A percentile compares a stretch with the other conserved stretches of the same genome.
These are phyloP conservation scores for Subacronicta megacephala DNA, from an alignment of 2,888 invertebrate genomes.

Conservation along the genomic window DNA sequence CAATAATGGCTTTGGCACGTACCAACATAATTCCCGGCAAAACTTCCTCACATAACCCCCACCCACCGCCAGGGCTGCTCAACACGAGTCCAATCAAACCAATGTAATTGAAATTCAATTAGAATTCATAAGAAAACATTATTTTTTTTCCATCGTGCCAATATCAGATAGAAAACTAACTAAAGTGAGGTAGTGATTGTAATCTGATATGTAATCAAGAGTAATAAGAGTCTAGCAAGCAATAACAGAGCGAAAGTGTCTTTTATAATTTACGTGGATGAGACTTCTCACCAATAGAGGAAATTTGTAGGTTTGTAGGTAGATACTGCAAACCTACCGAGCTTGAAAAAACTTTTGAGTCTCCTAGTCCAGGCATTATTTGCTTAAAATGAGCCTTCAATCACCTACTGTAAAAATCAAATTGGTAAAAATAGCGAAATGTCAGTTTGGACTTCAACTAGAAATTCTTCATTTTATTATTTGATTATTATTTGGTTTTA, in stretches of 20 bases:
- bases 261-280: conserved; percentile 34
- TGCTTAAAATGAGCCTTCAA: too few relatives aligned
- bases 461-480: too few relatives aligned
- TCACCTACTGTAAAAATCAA: too few relatives aligned
- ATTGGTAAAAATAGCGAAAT: too few relatives aligned
- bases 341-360: too few relatives aligned
- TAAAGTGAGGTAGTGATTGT: conserved; percentile 45
- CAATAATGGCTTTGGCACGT: conserved; percentile 90
- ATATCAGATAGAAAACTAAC: conserved; percentile 39
- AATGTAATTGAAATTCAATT: conserved; percentile 29
- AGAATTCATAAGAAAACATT: conserved; percentile 18
- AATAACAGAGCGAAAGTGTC: conserved; percentile 52
- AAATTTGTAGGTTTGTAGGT: too few relatives aligned
- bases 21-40: conserved; percentile 88
- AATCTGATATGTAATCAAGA: conserved; percentile 42
- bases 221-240: conserved; percentile 39
- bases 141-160: conserved; percentile 10
- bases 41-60: conserved; percentile 84
- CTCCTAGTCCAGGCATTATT: too few relatives aligned
- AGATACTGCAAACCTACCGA: too few relatives aligned
- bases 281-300: conserved; percentile 16
- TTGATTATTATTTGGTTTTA: too few relatives aligned
- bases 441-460: too few relatives aligned
- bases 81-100: conserved; percentile 27
- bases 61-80: conserved; percentile 76